phyloP scores from a whole-genome alignment of 2,888 invertebrate genomes.

The Deroplatys truncata region DNA sequence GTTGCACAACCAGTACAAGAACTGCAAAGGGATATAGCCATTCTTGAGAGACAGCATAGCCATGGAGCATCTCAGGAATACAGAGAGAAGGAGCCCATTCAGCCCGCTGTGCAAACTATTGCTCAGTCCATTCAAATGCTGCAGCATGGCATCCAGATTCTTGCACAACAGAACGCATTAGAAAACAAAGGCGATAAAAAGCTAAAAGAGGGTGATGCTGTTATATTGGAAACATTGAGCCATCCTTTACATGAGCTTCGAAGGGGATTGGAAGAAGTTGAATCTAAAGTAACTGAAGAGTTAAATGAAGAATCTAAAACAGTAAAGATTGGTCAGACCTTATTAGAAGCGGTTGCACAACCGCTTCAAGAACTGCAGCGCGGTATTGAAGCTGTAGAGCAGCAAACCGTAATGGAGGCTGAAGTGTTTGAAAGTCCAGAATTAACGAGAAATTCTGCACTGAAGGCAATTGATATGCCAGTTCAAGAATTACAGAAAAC shows the following conservation, averaged over 20 bases:
- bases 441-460: not conserved
- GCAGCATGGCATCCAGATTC: not conserved
- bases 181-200: not conserved
- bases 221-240: constrained; percentile 23
- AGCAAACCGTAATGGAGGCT: constrained; percentile 42
- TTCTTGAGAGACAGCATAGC: constrained; percentile 55
- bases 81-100: constrained; percentile 62
- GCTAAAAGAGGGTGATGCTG: not conserved
- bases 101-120: constrained; percentile 59
- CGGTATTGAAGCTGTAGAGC: constrained; percentile 45
- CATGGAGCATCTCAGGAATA: constrained; percentile 55
- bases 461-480: constrained; percentile 22
- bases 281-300: constrained; percentile 65
- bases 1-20: constrained; percentile 23
- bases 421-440: not conserved
- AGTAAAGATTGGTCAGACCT: constrained; percentile 63
- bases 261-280: constrained; percentile 60
- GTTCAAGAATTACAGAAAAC: constrained; percentile 24
- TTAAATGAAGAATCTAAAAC: constrained; percentile 60
- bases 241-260: constrained; percentile 49
- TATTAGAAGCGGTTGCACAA: constrained; percentile 55
- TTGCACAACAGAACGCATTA: not conserved
- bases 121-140: constrained; percentile 50
- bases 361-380: constrained; percentile 51
- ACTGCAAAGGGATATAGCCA: constrained; percentile 17